Percentiles rank a stretch among this genome's conserved stretches.
phyloP scores from a whole-genome alignment of 2,888 invertebrate species.

The Drepana falcataria region DNA sequence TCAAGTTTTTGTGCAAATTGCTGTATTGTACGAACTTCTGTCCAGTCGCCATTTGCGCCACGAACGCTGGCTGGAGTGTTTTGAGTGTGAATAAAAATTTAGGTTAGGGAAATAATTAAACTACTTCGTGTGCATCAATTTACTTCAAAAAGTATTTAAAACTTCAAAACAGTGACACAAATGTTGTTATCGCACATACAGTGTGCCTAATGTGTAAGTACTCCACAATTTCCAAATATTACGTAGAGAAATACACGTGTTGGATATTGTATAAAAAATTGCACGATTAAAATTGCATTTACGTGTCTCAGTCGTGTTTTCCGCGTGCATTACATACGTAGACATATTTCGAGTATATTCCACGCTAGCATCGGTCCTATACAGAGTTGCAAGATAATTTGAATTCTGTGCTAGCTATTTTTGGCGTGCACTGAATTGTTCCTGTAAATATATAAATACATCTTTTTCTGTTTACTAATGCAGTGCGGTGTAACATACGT shows the following conservation, averaged over 20 bases:
- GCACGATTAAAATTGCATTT: conserved; percentile 42
- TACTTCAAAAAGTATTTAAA: conserved; percentile 30
- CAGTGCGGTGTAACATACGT: conserved; percentile 8
- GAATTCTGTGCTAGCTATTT: conserved; percentile 51
- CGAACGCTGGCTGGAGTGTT: conserved; percentile 57
- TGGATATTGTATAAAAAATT: conserved; percentile 36
- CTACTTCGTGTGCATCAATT: conserved; percentile 48
- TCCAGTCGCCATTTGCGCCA: conserved; percentile 77
- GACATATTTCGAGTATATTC: conserved; percentile 19
- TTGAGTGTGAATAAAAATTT: conserved; percentile 58
- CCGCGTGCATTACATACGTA: conserved; percentile 36
- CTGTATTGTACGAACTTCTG: conserved; percentile 48
- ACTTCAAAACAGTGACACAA: conserved; percentile 24
- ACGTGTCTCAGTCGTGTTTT: conserved; percentile 26
- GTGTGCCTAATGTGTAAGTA: conserved; percentile 57
- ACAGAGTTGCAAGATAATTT: conserved; percentile 24
- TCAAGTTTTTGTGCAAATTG: conserved; percentile 32
- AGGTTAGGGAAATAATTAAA: conserved; percentile 68
- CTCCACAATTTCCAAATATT: conserved; percentile 23
- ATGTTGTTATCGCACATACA: conserved; percentile 34
- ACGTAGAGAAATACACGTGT: conserved; percentile 59
- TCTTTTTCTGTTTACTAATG: conserved; percentile 22
- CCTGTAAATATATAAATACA: conserved; percentile 15
- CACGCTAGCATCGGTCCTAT: conserved; percentile 16
- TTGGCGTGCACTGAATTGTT: conserved; percentile 40